Evolutionary conservation across 2,113 vertebrate genomes (phyloP), one percentile per base, ranked within the genome.

Genomic region (Amazona vittata): DNA sequence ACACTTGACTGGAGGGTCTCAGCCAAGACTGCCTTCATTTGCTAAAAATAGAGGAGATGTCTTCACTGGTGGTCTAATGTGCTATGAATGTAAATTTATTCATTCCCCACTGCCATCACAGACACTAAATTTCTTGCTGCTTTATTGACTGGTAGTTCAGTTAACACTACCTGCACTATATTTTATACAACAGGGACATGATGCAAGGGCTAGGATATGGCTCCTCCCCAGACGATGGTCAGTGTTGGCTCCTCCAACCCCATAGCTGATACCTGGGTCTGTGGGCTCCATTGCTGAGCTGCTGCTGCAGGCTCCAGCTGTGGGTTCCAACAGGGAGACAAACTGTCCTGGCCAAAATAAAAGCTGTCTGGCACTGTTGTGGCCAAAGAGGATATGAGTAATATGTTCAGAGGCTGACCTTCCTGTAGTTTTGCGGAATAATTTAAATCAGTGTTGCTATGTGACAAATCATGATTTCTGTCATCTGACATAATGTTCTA

Each of bases 401-500:
- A 69, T 26, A 50, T 26, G 15, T 79, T 91, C 55, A 73, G 55
- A 73, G 16, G 28, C 24, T 92, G 92, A 91, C 71, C 95, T 97
- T 96, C 88, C 33, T 33, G 12, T 53, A 68, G 55, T 80, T 75
- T 80, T 74, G 76, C 75, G 39, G 86, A 76, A 89, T 89, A 93
- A 91, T 70, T 86, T 73, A 60, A 91, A 96, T 94, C 93, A 87
- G 62, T 77, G 64, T 44, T 94, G 60, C 31, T 86, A 4, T 82
- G 39, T 71, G 31, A 57, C 35, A 94, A 86, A 62, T 86, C 70
- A n/a, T 87, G 55, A 90, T 95, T 91, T 95, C 91, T 67, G 35
- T 59, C 46, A 75, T 91, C 67, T 91, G 89, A 90, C 78, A 53
- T 15, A 74, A 44, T 15, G 14, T 87, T 96, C 68, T 52, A 12